A percentile compares a stretch with the other conserved stretches of the same genome.
phyloP scores from a whole-genome alignment of 2,797 vertebrate genomes.

The Labeo calbasu region DNA sequence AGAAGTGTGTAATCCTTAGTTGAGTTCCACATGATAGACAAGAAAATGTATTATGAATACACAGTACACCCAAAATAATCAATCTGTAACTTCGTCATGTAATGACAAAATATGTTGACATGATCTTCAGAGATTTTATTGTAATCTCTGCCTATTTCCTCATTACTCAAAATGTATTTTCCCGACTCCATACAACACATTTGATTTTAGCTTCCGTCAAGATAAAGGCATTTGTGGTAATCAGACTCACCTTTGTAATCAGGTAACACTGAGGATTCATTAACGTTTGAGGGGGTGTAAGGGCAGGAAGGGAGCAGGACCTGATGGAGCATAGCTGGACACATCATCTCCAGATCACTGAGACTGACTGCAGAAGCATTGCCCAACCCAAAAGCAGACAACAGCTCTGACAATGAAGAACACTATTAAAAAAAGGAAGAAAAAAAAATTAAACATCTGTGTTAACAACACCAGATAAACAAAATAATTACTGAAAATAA shows the following conservation, averaged over 20 bases:
- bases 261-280: neutral
- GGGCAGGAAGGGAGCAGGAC: conserved; percentile 58
- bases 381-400: conserved; percentile 43
- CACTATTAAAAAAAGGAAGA: conserved; percentile 40
- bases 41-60: neutral
- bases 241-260: conserved; percentile 49
- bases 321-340: conserved; percentile 62
- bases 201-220: neutral
- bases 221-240: neutral
- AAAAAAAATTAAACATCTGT: neutral
- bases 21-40: neutral
- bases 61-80: neutral
- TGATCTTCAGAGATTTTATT: neutral
- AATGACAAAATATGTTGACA: neutral
- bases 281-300: neutral
- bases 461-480: neutral
- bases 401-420: conserved; percentile 41
- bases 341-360: conserved; percentile 55
- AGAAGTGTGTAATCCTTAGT: neutral
- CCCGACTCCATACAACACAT: neutral
- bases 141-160: neutral
- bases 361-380: conserved; percentile 54
- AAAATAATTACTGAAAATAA: neutral
- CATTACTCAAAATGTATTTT: neutral
- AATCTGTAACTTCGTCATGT: neutral